Evolutionary conservation across 2,797 vertebrate species (phyloP), one percentile per base, ranked within the genome.

Genomic region (Betta splendens): DNA sequence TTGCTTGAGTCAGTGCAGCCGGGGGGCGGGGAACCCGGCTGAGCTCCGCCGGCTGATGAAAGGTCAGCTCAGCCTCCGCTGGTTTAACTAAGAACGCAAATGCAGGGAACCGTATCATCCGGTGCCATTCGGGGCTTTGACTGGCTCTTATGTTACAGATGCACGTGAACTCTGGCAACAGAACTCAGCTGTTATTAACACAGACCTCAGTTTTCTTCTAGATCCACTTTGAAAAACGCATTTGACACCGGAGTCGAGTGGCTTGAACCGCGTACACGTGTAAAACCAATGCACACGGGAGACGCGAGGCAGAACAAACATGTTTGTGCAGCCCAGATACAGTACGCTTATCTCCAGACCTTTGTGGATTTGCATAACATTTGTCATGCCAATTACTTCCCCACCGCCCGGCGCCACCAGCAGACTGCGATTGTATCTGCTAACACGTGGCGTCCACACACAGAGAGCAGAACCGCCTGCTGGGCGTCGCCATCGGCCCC

Each of bases 401-500:
- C 16, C 13, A 17, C 7, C 12, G 17, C 46, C 25, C 8, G 15
- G 29, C 3, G 0, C 16, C 39, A 18, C 20, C 21, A n/a, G 20
- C 20, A 42, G 26, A 6, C 32, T 32, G 5, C 46, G 3, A 45
- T 10, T n/a, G 8, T 29, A 18, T 48, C 28, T 33, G 4, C 22
- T 5, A 6, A 12, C 28, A 29, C 29, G 11, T 11, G 9, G 29
- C 28, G n/a, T n/a, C 29, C 11, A 1, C 28, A 8, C 25, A 2
- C 3, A 29, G 29, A 29, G 13, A 33, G 11, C 21, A 26, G 26
- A 37, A 4, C 6, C 21, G 33, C 32, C 28, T 4, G 16, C 3
- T 47, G 61, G 47, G 37, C 6, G 52, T 49, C 23, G 31, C 15
- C 40, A 23, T 59, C 21, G 44, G 11, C 22, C 5, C 31, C 1